Base-by-base conservation (phyloP, 1,140 invertebrate genomes). In the Tenebrio molitor region DNA sequence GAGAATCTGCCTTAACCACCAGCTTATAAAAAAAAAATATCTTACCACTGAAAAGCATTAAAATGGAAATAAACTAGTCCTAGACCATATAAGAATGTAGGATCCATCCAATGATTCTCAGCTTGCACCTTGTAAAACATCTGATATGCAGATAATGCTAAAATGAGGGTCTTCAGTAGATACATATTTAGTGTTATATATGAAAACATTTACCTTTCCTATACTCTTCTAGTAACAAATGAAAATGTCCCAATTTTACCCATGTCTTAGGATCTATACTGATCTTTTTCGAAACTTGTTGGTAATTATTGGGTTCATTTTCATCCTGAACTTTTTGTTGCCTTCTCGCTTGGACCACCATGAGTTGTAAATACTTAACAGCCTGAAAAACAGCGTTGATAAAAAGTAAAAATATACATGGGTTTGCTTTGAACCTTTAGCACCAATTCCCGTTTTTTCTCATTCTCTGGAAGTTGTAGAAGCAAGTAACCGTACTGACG, bases 41-140 rank as follows among this genome's bases (percentile, higher is more conserved):
- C 95, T 96, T 83, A 98, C 97, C 95, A 97, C 83, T 95, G 91
- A 85, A 93, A 97, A 63, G 94, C 92, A 84, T 97, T 96, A 84
- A 93, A 98, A 80, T 98, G 95, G 82, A 96, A 98, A 84, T 98
- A 99, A 44, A 96, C 95, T 2, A 99, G 87, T 5, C 95, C 97
- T 33, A 97, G 86, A 14, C 97, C 97, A 85, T 97, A 99, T 6
- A 98, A 87, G 83, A 97, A 97, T 19, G 91, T 87, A 0, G 93
- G 88, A 85, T 98, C 94, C 83, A 93, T 95, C 95, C 95, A 97
- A 81, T 95, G 92, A 68, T 81, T 83, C 74, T 95, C 93, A 4
- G 85, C 86, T 81, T 93, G 90, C 10, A 92, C 83, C 10, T 88
- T 89, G 80, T 92, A 94, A 84, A 94, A 97, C 83, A 95, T 96